Evolutionary conservation across 2,113 vertebrate species (phyloP), one percentile per base, ranked within the genome.

Genomic region (Todiramphus saurophagus): DNA sequence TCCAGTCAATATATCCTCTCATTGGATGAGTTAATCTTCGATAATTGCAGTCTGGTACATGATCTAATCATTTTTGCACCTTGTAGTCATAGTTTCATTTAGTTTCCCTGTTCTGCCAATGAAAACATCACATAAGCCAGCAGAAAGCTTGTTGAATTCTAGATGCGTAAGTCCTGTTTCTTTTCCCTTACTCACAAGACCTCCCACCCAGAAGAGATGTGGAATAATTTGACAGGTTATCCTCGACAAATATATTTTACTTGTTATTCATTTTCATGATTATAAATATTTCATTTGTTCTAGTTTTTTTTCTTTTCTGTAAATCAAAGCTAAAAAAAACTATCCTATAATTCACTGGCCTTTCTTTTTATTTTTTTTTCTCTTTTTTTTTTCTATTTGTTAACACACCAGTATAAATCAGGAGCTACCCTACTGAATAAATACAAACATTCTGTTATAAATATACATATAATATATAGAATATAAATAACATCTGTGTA

Each of bases 101-200:
- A 66, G 62, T 30, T 89, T 91, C 51, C 35, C 30, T 72, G 9
- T 64, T 28, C 53, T 75, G n/a, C 23, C 67, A 72, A 5, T 9
- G 43, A 51, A 79, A 84, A 7, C 24, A 30, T 50, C 87, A 39
- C 0, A 0, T 16, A 33, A 88, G 59, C 41, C 21, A 86, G 86
- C 0, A 6, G 55, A 89, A 63, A 74, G 16, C 31, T 82, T 66
- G 39, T 28, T 79, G 16, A 67, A 76, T 83, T 90, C 43, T 73
- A 58, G 60, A 77, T 44, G 16, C 2, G 0, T 43, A 81, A 74
- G n/a, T 92, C 77, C 59, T 53, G 19, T 62, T 67, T 75, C 51
- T 78, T 87, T 62, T 83, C 53, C 35, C n/a, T 82, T 92, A 76
- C 69, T 96, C 64, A 84, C 31, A 62, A 94, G 75, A 85, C 59